Evolutionary conservation across 2,888 invertebrate genomes (phyloP), one percentile per base, ranked within the genome.

Genomic region (Biston betularia): DNA sequence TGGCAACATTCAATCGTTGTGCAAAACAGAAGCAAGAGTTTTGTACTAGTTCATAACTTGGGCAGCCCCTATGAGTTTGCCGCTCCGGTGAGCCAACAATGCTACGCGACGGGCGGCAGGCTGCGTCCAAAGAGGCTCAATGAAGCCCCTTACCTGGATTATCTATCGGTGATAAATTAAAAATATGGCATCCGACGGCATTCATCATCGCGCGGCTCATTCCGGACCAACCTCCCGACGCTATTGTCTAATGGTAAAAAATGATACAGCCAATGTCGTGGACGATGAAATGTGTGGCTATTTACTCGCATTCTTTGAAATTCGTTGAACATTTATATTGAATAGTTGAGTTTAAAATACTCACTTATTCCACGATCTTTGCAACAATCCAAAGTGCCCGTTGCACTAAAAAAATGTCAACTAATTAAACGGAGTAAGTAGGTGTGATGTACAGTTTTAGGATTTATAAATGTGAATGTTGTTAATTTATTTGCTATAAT

Each of bases 131-230:
- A 79, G 74, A 80, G 81, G 75, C 87, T 92, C 89, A 92, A 90
- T 93, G 92, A 90, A 89, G 83, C 84, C 80, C 78, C 87, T 91
- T 67, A 92, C 92, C 92, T 91, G 92, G 87, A 86, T 86, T 87
- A 91, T 89, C 88, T 88, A 87, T 84, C 80, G 85, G 90, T 90
- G 87, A 93, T 93, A 93, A 93, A 93, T 93, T 93, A 91, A 86
- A 91, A 93, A 92, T 92, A 92, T 93, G 92, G 84, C 91, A 86
- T 87, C 85, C 79, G 80, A 81, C 85, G 75, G 87, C 88, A 92
- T 93, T 92, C 89, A 92, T 93, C 92, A 92, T 91, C 86, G 76
- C 77, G 86, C 84, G 85, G 87, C 85, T 84, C 89, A 86, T 85
- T 86, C 81, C 77, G 72, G 78, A 73, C 77, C 73, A 70, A 68